phyloP scores from a whole-genome alignment of 2,888 invertebrate genomes.

The Alentia gelatinosa region DNA sequence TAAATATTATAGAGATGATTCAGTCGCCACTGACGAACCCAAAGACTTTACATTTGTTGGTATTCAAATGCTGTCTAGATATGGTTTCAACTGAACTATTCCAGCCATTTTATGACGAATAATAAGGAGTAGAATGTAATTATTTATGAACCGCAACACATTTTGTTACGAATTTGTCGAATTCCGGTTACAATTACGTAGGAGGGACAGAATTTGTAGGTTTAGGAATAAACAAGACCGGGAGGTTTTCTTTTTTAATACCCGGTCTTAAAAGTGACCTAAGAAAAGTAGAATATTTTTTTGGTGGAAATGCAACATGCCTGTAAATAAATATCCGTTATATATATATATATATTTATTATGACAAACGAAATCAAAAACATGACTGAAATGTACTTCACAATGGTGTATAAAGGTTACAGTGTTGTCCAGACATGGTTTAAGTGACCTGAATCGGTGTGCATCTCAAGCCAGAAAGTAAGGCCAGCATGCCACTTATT shows the following conservation, averaged over 20 bases:
- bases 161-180: background rate
- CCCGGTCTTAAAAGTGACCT: background rate
- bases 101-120: background rate
- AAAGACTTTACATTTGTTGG: constrained; percentile 21
- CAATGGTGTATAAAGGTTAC: constrained; percentile 26
- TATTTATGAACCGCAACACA: background rate
- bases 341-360: constrained; percentile 17
- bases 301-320: background rate
- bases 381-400: background rate
- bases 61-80: background rate
- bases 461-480: background rate
- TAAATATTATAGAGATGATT: background rate
- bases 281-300: constrained; percentile 5
- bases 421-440: background rate
- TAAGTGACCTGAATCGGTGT: background rate
- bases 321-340: constrained; percentile 36
- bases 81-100: background rate
- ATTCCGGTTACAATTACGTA: background rate
- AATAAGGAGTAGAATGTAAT: background rate
- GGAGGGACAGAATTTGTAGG: background rate
- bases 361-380: constrained; percentile 34
- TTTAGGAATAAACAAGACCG: too few species aligned
- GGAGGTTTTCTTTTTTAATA: background rate
- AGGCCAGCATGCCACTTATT: background rate
- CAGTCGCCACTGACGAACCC: background rate